A percentile compares a stretch with the other conserved stretches of the same genome.
Evolutionary conservation across 1,140 invertebrate genomes (phyloP).

Genomic region (Tetramorium parvispinum): DNA sequence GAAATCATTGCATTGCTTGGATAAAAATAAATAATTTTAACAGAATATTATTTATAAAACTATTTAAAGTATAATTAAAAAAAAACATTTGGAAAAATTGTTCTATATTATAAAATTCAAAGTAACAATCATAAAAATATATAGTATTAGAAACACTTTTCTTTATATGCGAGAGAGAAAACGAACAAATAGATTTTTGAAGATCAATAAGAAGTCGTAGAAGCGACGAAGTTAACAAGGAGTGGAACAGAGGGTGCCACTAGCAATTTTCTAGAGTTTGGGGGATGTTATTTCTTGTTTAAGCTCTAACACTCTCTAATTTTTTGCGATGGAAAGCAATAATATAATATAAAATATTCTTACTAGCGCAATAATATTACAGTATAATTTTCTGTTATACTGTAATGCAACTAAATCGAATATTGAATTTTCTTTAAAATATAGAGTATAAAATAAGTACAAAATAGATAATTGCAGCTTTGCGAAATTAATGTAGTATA

Average conservation of each 20-base stretch:
- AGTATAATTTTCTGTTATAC: neutral
- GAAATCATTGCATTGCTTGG: conserved; percentile 61
- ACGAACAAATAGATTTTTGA: conserved; percentile 36
- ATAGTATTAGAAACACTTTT: neutral
- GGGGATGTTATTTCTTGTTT: neutral
- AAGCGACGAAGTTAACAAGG: conserved; percentile 8
- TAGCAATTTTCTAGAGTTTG: neutral
- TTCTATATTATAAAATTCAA: neutral
- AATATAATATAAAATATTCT: conserved; percentile 18
- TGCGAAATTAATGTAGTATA: neutral
- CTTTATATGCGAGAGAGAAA: neutral
- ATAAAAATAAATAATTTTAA: conserved; percentile 21
- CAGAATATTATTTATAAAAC: neutral
- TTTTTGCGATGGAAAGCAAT: neutral
- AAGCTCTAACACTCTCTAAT: too few species aligned
- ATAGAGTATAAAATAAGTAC: too few species aligned
- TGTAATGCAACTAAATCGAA: neutral
- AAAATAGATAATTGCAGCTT: neutral
- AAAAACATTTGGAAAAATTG: neutral
- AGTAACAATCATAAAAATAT: neutral
- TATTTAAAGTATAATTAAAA: neutral
- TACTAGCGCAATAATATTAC: neutral
- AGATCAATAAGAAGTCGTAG: conserved; percentile 41
- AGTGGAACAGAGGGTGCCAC: conserved; percentile 60
- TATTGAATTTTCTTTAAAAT: neutral